Evolutionary conservation across 2,113 vertebrate genomes (phyloP).

Genomic region (Crocuta crocuta): DNA sequence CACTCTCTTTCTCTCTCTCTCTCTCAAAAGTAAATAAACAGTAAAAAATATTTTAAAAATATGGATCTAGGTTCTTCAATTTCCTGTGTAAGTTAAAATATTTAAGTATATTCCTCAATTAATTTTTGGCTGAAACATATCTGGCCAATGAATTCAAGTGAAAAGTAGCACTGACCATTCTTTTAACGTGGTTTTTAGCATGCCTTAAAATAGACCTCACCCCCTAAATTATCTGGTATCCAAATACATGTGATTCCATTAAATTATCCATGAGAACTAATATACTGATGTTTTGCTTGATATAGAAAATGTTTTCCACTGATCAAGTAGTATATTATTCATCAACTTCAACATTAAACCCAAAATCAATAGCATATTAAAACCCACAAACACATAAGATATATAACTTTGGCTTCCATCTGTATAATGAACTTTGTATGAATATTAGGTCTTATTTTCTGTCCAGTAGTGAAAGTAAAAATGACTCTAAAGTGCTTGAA

Average conservation of each 20-base stretch:
- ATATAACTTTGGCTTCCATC: not conserved
- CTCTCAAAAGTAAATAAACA: no score
- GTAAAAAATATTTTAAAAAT: not conserved
- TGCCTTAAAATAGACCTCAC: not conserved
- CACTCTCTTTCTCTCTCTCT: no score
- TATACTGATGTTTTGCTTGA: not conserved
- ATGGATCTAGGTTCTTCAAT: not conserved
- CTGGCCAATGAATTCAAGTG: not conserved
- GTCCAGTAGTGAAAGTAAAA: not conserved
- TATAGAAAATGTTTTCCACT: not conserved
- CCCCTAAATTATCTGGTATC: not conserved
- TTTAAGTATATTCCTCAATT: not conserved
- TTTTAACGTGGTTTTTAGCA: not conserved
- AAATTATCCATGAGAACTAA: not conserved
- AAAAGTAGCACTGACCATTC: not conserved
- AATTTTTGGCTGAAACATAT: not conserved
- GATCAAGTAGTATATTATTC: not conserved
- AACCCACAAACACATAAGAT: not conserved
- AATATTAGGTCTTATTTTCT: not conserved
- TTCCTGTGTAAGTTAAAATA: not conserved
- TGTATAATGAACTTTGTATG: not conserved
- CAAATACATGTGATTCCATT: not conserved
- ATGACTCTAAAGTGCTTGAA: not conserved
- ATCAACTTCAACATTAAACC: not conserved
- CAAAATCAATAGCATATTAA: not conserved